These are phyloP conservation scores for Entelurus aequoreus DNA, from an alignment of 2,113 vertebrate genomes.

Conservation along the genomic window DNA sequence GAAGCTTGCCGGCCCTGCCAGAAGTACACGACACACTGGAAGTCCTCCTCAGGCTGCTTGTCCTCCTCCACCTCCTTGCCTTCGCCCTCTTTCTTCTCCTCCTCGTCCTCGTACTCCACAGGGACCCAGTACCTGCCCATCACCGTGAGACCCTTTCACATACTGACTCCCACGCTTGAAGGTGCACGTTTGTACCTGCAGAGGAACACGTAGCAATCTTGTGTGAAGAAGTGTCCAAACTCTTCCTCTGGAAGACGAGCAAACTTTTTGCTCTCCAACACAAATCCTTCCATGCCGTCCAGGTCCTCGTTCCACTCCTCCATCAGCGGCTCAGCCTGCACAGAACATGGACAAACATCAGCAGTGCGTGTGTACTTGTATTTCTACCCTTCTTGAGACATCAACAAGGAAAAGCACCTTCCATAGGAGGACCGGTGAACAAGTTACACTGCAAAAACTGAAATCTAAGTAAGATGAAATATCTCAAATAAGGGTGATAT, in stretches of 20 bases:
- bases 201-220: constrained; percentile 97
- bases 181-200: constrained; percentile 78
- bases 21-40: constrained; percentile 98
- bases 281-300: constrained; percentile 97
- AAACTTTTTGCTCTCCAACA: constrained; percentile 96
- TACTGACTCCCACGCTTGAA: not conserved
- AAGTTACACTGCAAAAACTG: no score
- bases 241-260: constrained; percentile 93
- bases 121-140: constrained; percentile 90
- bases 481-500: no score
- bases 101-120: constrained; percentile 87
- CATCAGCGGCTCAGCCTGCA: constrained; percentile 88
- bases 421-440: no score
- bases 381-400: no score
- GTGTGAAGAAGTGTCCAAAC: constrained; percentile 93
- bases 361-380: not conserved
- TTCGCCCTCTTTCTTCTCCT: constrained; percentile 51
- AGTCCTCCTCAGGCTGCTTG: constrained; percentile 92
- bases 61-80: constrained; percentile 75
- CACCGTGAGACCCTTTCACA: not conserved
- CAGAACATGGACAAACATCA: not conserved
- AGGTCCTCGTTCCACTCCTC: constrained; percentile 98
- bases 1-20: constrained; percentile 98
- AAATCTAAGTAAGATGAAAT: no score
- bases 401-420: no score